Percentiles rank a stretch among this genome's conserved stretches.
phyloP scores from a whole-genome alignment of 2,113 vertebrate genomes.

The Apaloderma vittatum region DNA sequence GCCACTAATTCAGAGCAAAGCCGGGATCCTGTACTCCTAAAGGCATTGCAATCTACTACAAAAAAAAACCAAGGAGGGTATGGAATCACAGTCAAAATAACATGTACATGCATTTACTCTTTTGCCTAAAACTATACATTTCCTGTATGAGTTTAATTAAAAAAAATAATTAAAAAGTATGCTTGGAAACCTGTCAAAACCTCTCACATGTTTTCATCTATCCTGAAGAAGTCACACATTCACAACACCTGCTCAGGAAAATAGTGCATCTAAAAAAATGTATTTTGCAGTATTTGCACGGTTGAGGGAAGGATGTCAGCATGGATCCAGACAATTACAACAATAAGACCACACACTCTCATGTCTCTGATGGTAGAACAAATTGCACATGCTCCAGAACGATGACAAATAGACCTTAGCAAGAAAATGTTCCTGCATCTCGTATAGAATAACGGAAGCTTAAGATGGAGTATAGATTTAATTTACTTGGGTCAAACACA shows the following conservation, averaged over 20 bases:
- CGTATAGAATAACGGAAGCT: neutral
- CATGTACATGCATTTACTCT: neutral
- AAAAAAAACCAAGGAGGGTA: neutral
- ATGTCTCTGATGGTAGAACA: neutral
- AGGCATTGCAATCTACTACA: neutral
- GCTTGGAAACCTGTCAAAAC: neutral
- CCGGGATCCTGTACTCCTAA: neutral
- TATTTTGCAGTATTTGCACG: neutral
- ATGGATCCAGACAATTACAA: neutral
- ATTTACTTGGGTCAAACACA: neutral
- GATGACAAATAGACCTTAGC: neutral
- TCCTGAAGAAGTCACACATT: neutral
- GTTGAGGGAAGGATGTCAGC: neutral
- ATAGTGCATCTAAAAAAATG: neutral
- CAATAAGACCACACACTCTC: neutral
- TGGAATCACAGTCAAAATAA: neutral
- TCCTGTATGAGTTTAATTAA: neutral
- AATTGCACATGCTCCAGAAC: neutral
- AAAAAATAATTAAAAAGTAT: neutral
- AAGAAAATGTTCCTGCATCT: neutral
- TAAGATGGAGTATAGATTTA: neutral
- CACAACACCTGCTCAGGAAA: neutral
- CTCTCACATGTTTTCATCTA: neutral
- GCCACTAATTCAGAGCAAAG: neutral
- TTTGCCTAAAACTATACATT: neutral